Base-by-base conservation (phyloP, 2,888 invertebrate species). In the Spilarctia lutea region DNA sequence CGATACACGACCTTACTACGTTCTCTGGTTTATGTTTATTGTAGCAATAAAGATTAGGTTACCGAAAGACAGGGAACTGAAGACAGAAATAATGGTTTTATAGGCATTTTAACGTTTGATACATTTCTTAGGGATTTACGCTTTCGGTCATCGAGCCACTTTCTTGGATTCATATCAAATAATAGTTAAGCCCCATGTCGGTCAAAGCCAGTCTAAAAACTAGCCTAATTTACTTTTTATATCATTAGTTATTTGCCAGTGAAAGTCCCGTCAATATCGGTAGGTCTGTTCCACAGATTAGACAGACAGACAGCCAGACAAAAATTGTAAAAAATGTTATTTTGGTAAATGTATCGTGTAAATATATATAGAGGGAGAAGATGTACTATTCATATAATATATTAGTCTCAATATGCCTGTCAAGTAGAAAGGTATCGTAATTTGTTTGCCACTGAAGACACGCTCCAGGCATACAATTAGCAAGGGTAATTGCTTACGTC, bases 21-120 rank as follows among this genome's bases (percentile, higher is more conserved):
- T 73, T 71, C 66, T 75, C 75, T 69, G 42, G 63, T 80, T 83
- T 78, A 83, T 68, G 71, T 77, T 81, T 81, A 83, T 83, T 74
- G 68, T 72, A 2, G 6, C 66, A 48, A 75, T 84, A 84, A 84
- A 75, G 69, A 75, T 74, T 65, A 68, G 70, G 52, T 68, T 60
- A 60, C n/a, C 27, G 13, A 27, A 2, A n/a, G n/a, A 11, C n/a
- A 56, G n/a, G 56, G 56, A 4, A 56, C n/a, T 27, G 60, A 27
- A 27, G 27, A 27, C 60, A 27, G 27, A 27, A 60, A 60, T 0
- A 60, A 27, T 27, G 27, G 27, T 60, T 27, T 60, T 60, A 27
- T 60, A 16, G 27, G 27, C 16, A 60, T 60, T 60, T 60, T 27
- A 27, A 27, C 13, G 27, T 60, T 60, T 60, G 16, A n/a, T 13